These are phyloP conservation scores for Coracias cyanogaster DNA, from an alignment of 2,797 vertebrate genomes.

Conservation along the genomic window DNA sequence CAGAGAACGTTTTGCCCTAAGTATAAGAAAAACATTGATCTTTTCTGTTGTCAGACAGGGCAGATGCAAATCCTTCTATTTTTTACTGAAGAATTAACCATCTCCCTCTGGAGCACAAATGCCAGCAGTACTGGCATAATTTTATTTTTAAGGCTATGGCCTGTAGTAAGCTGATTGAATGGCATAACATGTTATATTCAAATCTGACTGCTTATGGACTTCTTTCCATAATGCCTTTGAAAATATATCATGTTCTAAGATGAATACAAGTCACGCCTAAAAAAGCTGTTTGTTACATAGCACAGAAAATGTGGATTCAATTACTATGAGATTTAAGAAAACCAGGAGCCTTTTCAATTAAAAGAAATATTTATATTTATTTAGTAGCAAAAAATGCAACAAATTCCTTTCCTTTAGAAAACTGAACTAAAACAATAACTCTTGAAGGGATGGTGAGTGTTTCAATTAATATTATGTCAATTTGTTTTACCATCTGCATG, in stretches of 20 bases:
- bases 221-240: conserved; percentile 54
- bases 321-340: conserved; percentile 53
- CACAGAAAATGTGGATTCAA: conserved; percentile 60
- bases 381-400: conserved; percentile 30
- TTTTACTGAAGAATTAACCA: conserved; percentile 67
- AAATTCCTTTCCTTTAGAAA: conserved; percentile 36
- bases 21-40: conserved; percentile 53
- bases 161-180: conserved; percentile 59
- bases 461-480: conserved; percentile 34
- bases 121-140: conserved; percentile 50
- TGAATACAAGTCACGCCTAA: conserved; percentile 51
- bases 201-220: conserved; percentile 61
- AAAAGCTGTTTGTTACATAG: conserved; percentile 52
- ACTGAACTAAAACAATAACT: conserved; percentile 23
- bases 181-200: conserved; percentile 64
- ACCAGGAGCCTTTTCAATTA: conserved; percentile 7
- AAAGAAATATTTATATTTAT: conserved; percentile 15
- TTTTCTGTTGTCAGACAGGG: conserved; percentile 59
- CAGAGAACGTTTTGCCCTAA: conserved; percentile 10
- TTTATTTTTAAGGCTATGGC: conserved; percentile 62
- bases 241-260: conserved; percentile 39
- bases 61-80: conserved; percentile 60
- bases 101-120: conserved; percentile 66
- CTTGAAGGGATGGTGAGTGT: not conserved
- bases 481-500: conserved; percentile 50